Evolutionary conservation across 37 sponge, comb jelly and placozoan genomes (phyloP), one percentile per base, ranked within the genome.

Genomic region (Bolinopsis microptera): DNA sequence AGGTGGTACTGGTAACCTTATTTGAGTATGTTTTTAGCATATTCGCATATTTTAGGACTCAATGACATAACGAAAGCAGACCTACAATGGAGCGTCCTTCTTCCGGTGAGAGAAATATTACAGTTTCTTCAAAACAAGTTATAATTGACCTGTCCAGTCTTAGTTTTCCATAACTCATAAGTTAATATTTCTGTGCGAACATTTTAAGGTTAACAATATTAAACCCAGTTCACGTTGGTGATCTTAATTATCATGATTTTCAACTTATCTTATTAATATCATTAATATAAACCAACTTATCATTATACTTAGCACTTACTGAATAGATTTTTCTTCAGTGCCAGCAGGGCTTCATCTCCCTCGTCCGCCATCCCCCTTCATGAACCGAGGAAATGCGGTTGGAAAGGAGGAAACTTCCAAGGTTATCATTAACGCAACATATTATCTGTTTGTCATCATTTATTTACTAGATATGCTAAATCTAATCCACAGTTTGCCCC

Each of bases 351-450:
- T 72, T 3, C 75, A 30, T 21, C 75, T 28, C 5, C 26, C 75
- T 28, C 75, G 75, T 30, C 75, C 75, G 3, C 75, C 75, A 24
- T 72, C 75, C 18, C 75, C 75, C 26, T 72, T 72, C 75, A n/a
- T 72, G 75, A 72, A 48, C 61, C 5, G 61, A 13, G 61, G 9
- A 48, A 13, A 13, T 48, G 13, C 75, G 22, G 75, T 8, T 8
- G 75, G 75, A 3, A 72, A 72, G 75, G 75, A 72, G 75, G 75
- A 72, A 28, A 72, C 75, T 24, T 8, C 75, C 75, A 72, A 72
- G 75, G 75, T 72, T 8, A 28, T 13, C 21, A 67, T 22, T 67
- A 22, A 67, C n/a, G n/a, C n/a, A n/a, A n/a, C n/a, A n/a, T n/a
- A n/a, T n/a, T n/a, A n/a, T n/a, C n/a, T n/a, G n/a, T n/a, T n/a